A percentile compares a stretch with the other conserved stretches of the same genome.
Evolutionary conservation across 2,797 vertebrate genomes (phyloP).

Genomic region (Sebastes oblongus): DNA sequence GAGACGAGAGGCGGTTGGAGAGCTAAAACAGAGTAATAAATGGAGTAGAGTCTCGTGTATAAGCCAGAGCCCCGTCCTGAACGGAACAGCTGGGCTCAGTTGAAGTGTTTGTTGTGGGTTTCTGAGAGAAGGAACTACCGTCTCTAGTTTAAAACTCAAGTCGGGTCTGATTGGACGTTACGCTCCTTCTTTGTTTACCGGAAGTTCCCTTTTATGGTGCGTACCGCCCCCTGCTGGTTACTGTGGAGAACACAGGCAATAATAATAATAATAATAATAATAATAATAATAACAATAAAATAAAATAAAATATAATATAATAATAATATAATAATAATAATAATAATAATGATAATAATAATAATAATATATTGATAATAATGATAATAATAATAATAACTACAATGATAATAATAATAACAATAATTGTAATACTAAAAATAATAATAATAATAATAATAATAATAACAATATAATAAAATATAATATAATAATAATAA

Average conservation of each 20-base stretch:
- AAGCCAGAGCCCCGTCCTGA: neutral
- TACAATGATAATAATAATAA: no score
- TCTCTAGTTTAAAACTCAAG: slow-evolving; percentile 71
- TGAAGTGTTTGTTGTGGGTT: slow-evolving; percentile 30
- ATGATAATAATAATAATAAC: no score
- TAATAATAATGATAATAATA: no score
- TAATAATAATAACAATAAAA: no score
- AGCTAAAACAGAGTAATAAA: neutral
- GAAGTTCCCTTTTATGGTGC: slow-evolving; percentile 40
- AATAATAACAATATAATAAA: no score
- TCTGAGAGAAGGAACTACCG: slow-evolving; percentile 37
- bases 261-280: no score
- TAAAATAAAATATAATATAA: no score
- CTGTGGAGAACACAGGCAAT: neutral
- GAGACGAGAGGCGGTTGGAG: neutral
- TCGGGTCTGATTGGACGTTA: slow-evolving; percentile 73
- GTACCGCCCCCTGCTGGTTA: slow-evolving; percentile 47
- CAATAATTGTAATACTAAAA: no score
- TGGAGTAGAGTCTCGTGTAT: neutral
- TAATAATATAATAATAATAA: no score
- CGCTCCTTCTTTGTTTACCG: slow-evolving; percentile 63
- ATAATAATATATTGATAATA: no score
- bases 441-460: no score
- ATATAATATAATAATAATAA: no score
- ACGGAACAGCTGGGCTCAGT: neutral